Conservation (phyloP, 2,888 invertebrate species). For the Cheilosia grossa region DNA sequence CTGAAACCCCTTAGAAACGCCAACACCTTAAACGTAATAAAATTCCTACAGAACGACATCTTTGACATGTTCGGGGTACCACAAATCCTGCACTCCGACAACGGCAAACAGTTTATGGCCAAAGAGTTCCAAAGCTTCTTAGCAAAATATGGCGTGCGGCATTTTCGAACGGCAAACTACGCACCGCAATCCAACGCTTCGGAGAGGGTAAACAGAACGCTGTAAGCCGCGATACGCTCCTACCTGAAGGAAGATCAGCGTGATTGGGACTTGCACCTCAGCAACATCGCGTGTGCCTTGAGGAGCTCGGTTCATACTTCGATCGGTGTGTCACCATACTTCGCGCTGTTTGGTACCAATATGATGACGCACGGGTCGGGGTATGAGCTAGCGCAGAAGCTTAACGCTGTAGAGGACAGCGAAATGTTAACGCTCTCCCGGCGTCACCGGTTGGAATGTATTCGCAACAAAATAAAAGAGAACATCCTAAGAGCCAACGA, state of each 20-base stretch:
- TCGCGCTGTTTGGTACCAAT: no score
- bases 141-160: neutral
- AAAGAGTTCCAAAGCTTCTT: constrained; percentile 64
- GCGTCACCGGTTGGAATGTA: neutral
- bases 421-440: neutral
- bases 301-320: neutral
- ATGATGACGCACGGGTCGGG: no score
- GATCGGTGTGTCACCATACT: neutral
- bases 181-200: constrained; percentile 76
- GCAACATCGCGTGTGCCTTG: neutral
- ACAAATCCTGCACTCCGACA: constrained; percentile 70
- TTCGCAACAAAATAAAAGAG: neutral
- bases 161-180: constrained; percentile 57
- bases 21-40: neutral
- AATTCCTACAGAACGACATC: neutral
- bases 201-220: constrained; percentile 78
- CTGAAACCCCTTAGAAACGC: constrained; percentile 6
- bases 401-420: no score
- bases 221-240: constrained; percentile 77
- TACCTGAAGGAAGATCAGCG: constrained; percentile 63
- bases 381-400: no score
- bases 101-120: constrained; percentile 76
- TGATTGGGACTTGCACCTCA: constrained; percentile 61
- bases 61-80: constrained; percentile 27
- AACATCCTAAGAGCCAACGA: neutral